Evolutionary conservation across 2,113 vertebrate species (phyloP).

Genomic region (Nesogale talazaci): DNA sequence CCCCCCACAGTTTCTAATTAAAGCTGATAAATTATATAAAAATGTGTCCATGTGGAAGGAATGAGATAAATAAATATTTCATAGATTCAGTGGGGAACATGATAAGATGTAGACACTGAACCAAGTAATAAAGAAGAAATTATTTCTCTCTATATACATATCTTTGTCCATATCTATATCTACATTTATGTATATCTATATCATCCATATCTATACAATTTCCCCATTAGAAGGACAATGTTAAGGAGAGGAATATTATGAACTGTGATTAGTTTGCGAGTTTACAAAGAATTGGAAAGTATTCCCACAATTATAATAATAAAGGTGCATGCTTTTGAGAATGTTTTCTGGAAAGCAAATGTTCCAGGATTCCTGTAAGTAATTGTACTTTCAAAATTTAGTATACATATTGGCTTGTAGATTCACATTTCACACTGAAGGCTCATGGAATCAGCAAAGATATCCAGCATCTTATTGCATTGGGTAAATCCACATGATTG

Average conservation of each 20-base stretch:
- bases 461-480: too few species aligned
- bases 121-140: not conserved
- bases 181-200: too few species aligned
- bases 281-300: not conserved
- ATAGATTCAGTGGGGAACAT: not conserved
- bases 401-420: not conserved
- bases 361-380: not conserved
- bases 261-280: not conserved
- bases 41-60: not conserved
- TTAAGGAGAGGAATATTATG: not conserved
- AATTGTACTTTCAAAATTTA: not conserved
- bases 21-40: not conserved
- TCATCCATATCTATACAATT: too few species aligned
- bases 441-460: too few species aligned
- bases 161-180: too few species aligned
- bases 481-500: too few species aligned
- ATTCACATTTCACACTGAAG: too few species aligned
- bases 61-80: not conserved
- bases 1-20: not conserved
- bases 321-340: not conserved
- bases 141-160: not conserved
- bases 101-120: not conserved
- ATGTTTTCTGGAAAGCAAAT: not conserved
- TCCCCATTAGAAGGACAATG: not conserved
- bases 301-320: not conserved